Conservation (phyloP, 2,113 vertebrate species). For the Cromileptes altivelis region DNA sequence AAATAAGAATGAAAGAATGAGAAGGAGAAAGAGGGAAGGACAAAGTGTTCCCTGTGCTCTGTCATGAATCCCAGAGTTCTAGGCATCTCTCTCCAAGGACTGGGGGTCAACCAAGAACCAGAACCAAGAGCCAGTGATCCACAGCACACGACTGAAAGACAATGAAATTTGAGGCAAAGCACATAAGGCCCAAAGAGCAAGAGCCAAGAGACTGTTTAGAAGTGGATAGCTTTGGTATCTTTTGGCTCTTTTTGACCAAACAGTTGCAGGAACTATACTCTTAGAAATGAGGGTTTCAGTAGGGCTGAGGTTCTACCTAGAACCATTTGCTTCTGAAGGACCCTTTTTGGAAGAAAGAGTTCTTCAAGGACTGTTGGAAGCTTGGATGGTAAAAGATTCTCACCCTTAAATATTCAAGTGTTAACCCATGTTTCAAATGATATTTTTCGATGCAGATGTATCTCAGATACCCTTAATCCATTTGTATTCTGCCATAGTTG, state of each 20-base stretch:
- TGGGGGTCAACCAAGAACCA: slow-evolving; percentile 54
- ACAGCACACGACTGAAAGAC: slow-evolving; percentile 21
- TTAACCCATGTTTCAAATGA: too few species aligned
- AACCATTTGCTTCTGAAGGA: too few species aligned
- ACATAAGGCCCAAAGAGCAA: background rate
- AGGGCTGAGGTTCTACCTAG: too few species aligned
- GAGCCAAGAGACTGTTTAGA: slow-evolving; percentile 10
- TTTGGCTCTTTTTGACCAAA: background rate
- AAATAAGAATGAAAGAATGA: slow-evolving; percentile 34
- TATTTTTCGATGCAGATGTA: too few species aligned
- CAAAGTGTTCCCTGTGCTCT: slow-evolving; percentile 71
- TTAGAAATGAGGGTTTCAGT: background rate
- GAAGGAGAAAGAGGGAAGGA: slow-evolving; percentile 34
- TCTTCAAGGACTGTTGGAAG: too few species aligned
- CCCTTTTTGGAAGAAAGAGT: too few species aligned
- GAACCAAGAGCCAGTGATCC: slow-evolving; percentile 45
- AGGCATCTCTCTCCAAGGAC: slow-evolving; percentile 39
- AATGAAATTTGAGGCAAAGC: slow-evolving; percentile 16
- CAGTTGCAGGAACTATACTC: background rate
- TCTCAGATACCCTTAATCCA: too few species aligned
- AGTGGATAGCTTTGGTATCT: background rate
- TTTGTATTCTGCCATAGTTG: too few species aligned
- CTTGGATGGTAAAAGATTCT: too few species aligned
- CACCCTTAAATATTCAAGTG: too few species aligned
- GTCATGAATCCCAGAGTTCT: slow-evolving; percentile 53